Conservation (phyloP, 2,888 invertebrate species). For the Ichneumoninae sp. region DNA sequence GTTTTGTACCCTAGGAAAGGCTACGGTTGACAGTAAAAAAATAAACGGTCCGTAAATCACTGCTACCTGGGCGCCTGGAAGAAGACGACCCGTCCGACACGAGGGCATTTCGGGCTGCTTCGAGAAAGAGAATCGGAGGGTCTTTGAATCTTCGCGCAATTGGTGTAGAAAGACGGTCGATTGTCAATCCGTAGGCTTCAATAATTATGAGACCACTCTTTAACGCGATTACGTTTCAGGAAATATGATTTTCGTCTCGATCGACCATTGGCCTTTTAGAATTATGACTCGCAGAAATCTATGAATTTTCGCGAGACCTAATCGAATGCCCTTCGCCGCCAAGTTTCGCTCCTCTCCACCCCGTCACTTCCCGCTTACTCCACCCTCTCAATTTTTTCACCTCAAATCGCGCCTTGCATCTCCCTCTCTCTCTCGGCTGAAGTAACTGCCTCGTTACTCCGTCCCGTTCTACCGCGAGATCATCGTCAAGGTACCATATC, state of each 20-base stretch:
- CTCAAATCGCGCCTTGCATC: neutral
- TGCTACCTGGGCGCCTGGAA: constrained; percentile 54
- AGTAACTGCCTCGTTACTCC: constrained; percentile 29
- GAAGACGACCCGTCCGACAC: constrained; percentile 66
- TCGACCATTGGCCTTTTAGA: neutral
- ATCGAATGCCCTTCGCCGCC: neutral
- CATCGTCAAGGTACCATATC: neutral
- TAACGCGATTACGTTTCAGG: neutral
- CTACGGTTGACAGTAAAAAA: neutral
- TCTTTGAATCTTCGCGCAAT: neutral
- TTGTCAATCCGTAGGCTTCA: neutral
- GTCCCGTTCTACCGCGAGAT: constrained; percentile 19
- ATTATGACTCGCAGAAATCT: neutral
- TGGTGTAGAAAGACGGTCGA: neutral
- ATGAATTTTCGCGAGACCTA: neutral
- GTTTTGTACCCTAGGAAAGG: neutral
- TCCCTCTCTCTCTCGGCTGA: constrained; percentile 25
- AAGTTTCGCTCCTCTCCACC: neutral
- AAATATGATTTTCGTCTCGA: neutral
- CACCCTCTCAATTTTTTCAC: constrained; percentile 35
- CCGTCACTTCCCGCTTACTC: neutral
- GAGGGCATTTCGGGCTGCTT: constrained; percentile 68
- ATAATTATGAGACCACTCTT: neutral
- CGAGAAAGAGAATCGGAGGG: constrained; percentile 31
- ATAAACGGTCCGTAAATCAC: constrained; percentile 27